Conservation (phyloP, 2,888 invertebrate genomes). For the Rugalucina vietnamica region DNA sequence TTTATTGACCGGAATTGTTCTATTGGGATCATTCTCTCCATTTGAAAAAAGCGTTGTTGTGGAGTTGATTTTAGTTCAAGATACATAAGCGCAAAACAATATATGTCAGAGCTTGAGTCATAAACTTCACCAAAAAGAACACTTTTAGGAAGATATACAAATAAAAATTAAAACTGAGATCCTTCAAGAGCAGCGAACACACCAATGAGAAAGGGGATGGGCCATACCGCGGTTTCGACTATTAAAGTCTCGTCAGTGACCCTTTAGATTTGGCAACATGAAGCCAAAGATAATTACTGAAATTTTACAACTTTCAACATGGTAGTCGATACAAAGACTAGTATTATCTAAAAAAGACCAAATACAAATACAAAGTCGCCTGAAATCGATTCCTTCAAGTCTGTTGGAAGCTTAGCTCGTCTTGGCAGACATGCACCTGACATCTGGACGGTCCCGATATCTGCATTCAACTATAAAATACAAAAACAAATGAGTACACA, state of each 20-base stretch:
- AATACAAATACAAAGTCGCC: conserved; percentile 25
- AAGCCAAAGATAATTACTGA: no score
- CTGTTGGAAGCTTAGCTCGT: not conserved
- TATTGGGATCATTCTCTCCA: not conserved
- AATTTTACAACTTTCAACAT: no score
- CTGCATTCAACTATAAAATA: conserved; percentile 13
- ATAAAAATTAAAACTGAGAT: no score
- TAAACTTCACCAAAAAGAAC: conserved; percentile 44
- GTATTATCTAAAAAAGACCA: no score
- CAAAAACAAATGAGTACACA: no score
- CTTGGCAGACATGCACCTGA: conserved; percentile 52
- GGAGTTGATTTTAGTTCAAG: conserved; percentile 18
- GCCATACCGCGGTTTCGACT: no score
- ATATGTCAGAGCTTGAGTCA: conserved; percentile 48
- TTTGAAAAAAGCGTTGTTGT: not conserved
- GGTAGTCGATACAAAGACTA: no score
- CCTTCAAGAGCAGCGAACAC: no score
- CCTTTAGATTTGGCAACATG: no score
- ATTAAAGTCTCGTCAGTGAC: no score
- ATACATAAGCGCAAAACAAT: conserved; percentile 53
- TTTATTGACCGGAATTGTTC: not conserved
- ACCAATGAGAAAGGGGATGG: no score
- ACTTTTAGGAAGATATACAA: conserved; percentile 55
- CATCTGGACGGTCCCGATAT: conserved; percentile 46
- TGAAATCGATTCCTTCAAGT: not conserved